Evolutionary conservation across 2,113 vertebrate species (phyloP).

Genomic region (Motacilla tschutschensis): DNA sequence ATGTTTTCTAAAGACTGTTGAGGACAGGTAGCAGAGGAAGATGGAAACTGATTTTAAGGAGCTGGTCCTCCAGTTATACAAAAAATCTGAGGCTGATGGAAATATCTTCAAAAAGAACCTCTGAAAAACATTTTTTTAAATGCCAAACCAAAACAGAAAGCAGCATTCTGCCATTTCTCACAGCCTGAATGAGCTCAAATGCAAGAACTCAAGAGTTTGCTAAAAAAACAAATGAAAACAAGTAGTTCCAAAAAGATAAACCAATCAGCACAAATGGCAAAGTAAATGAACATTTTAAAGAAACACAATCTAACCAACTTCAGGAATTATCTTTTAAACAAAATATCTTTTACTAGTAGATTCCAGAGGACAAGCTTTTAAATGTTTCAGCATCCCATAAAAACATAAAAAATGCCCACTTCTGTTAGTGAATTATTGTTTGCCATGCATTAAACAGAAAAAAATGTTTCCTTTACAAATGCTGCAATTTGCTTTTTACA

Average conservation of each 20-base stretch:
- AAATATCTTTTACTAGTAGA: not conserved
- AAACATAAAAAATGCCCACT: not conserved
- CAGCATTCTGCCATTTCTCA: not conserved
- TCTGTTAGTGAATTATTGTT: not conserved
- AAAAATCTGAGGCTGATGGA: not conserved
- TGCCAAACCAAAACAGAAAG: conserved; percentile 13
- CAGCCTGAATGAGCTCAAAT: not conserved
- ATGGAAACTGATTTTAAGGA: not conserved
- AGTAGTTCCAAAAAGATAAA: not conserved
- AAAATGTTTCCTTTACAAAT: not conserved
- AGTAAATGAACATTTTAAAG: not conserved
- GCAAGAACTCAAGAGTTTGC: not conserved
- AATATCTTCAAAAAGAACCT: not conserved
- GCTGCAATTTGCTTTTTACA: not conserved
- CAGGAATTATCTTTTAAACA: not conserved
- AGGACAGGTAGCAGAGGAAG: not conserved
- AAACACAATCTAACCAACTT: not conserved
- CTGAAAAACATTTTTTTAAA: not conserved
- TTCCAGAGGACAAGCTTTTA: not conserved
- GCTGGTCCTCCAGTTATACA: not conserved
- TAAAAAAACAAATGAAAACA: not conserved
- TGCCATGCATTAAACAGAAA: not conserved
- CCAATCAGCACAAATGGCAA: not conserved
- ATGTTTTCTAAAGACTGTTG: not conserved
- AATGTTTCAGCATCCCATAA: not conserved